Evolutionary conservation across 2,797 vertebrate species (phyloP), one percentile per base, ranked within the genome.

Genomic region (Darevskia mixta): DNA sequence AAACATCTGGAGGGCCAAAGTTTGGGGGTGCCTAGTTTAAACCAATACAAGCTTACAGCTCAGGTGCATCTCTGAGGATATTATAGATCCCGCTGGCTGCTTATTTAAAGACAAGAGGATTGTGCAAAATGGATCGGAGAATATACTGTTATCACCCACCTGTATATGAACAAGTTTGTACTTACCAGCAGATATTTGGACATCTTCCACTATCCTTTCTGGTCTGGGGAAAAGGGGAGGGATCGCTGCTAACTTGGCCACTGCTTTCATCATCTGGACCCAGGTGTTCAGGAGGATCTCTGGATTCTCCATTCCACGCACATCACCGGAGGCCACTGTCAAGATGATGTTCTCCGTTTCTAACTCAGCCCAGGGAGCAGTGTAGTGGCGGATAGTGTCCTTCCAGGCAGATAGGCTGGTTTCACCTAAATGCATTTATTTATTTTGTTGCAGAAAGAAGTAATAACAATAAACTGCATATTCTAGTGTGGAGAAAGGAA

Each of bases 171-270:
- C 9, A 82, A 80, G 27, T 10, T 13, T 71, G 38, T 25, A 94
- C 93, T 81, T 83, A 93, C 95, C 95, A 2, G 83, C 90, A 80
- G 94, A 89, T 87, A 95, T 92, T 84, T 97, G 95, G 82, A 96
- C 89, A 5, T 95, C 91, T 0, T 94, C 91, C 11, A 96, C 94
- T 8, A 95, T 93, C 79, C 94, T 95, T 91, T 97, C 94, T 3
- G 94, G 96, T 76, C 94, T 92, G 29, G 93, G 91, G 80, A 96
- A 90, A 4, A 91, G 85, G 58, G 89, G 89, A 79, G 95, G 87
- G 78, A 92, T 91, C 0, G 86, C 91, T 43, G 95, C 95, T 85
- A 96, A 90, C 3, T 80, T 89, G 0, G 95, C 92, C 67, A 90
- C 89, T 0, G 93, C 92, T 43, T 92, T 87, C 92, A 95, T 96